Evolutionary conservation across 2,113 vertebrate species (phyloP).

Genomic region (Antechinus stuartii): DNA sequence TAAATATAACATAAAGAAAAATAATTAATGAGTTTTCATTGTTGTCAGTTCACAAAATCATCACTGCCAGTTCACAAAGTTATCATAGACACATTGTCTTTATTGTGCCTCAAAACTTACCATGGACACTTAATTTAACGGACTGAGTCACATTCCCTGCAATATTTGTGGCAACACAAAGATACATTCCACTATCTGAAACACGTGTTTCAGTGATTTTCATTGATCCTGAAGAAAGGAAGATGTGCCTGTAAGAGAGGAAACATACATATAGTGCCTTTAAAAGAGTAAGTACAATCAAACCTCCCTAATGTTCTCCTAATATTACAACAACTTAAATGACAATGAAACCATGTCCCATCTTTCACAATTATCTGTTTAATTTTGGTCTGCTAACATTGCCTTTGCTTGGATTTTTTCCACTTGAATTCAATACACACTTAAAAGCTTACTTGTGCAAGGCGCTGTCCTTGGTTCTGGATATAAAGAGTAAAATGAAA

Average conservation of each 20-base stretch:
- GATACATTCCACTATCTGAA: constrained; percentile 92
- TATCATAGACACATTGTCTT: not conserved
- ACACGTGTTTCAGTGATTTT: constrained; percentile 91
- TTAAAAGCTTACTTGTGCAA: not conserved
- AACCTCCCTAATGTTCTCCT: not conserved
- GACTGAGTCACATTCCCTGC: constrained; percentile 94
- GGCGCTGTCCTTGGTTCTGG: not conserved
- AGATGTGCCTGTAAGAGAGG: constrained; percentile 89
- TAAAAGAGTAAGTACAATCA: not conserved
- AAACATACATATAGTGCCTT: not conserved
- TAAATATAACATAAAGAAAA: not conserved
- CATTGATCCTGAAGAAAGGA: constrained; percentile 94
- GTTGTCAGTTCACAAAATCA: not conserved
- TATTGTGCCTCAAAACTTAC: constrained; percentile 83
- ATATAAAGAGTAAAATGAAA: not conserved
- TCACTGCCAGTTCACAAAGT: not conserved
- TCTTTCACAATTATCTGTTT: not conserved
- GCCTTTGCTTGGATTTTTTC: not conserved
- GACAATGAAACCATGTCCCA: not conserved
- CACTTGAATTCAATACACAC: not conserved
- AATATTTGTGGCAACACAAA: constrained; percentile 96
- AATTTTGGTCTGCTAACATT: not conserved
- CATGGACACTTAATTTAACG: constrained; percentile 90
- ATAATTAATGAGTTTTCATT: not conserved
- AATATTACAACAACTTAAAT: not conserved